A percentile compares a stretch with the other conserved stretches of the same genome.
phyloP scores from a whole-genome alignment of 23 tunicate species.

The Ciona savignyi region DNA sequence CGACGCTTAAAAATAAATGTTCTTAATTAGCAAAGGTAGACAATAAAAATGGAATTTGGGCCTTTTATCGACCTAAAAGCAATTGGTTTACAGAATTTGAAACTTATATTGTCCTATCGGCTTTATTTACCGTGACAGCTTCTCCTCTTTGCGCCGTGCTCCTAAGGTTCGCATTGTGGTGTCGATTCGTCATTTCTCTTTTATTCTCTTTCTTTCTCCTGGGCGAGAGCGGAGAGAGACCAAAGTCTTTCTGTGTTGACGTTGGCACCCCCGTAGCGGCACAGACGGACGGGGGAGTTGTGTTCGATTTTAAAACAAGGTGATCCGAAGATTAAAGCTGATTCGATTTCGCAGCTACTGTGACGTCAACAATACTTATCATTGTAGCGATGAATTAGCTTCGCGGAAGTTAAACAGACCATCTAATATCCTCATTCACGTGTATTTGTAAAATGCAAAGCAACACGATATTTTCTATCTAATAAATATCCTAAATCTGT shows the following conservation, averaged over 20 bases:
- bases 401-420: no score
- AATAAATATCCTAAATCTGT: no score
- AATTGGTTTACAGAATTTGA: not conserved
- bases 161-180: conserved; percentile 28
- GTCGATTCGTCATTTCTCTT: conserved; percentile 38
- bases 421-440: no score
- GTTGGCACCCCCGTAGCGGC: not conserved
- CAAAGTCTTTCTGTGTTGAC: not conserved
- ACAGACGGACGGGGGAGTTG: not conserved
- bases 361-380: not conserved
- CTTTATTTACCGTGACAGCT: conserved; percentile 38
- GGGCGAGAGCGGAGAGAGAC: not conserved
- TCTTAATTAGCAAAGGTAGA: no score
- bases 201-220: conserved; percentile 10
- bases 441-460: no score
- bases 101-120: not conserved
- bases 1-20: no score
- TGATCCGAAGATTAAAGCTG: not conserved
- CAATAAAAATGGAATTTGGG: no score
- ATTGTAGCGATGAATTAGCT: no score
- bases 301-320: conserved; percentile 1
- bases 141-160: conserved; percentile 12
- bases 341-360: not conserved
- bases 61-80: no score
- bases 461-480: no score